Base-by-base conservation (phyloP, 2,888 invertebrate genomes). In the Acleris literana region DNA sequence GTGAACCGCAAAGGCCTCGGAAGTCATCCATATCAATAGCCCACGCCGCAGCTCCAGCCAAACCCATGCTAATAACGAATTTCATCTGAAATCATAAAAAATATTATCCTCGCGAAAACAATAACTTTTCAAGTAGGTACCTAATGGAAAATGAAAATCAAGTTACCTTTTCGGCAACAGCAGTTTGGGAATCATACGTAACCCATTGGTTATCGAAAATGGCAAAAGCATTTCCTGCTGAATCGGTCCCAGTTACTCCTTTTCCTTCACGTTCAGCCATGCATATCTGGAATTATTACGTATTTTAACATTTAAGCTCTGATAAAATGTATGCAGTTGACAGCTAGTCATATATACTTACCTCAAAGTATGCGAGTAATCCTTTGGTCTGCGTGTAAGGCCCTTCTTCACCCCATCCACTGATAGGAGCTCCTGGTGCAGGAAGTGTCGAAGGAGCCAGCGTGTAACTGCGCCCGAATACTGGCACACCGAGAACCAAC, bases 11-110 rank as follows among this genome's bases (percentile, higher is more conserved):
- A n/a, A 96, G 91, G 17, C 96, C 96, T 83, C 95, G 93, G 80
- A 96, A 96, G 78, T 97, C 97, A 70, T 97, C 97, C 83, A 96
- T 90, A 79, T 97, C 97, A 33, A 95, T 88, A 0, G 96, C 93
- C 93, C 94, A 95, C 0, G 95, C 93, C 46, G 95, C 95, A 2
- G 95, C 94, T 39, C 97, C 97, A 1, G 95, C 96, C 56, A 96
- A 88, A 4, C 94, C 93, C 49, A 93, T 86, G 43, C 93, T 93
- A 71, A 93, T 93, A 2, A 95, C 88, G 73, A 94, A 96, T 33
- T 94, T 93, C 83, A 95, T 93, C 94, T 96, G 83, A 57, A 62
- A 67, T 49, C 13, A 39, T 13, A 3, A 13, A 25, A 25, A 25
- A 25, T 6, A 25, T 25, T 25, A 25, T 25, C 9, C 33, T 33